Conservation (phyloP, 53 echinoderm and acorn worm genomes). For the Stichopus horrens region DNA sequence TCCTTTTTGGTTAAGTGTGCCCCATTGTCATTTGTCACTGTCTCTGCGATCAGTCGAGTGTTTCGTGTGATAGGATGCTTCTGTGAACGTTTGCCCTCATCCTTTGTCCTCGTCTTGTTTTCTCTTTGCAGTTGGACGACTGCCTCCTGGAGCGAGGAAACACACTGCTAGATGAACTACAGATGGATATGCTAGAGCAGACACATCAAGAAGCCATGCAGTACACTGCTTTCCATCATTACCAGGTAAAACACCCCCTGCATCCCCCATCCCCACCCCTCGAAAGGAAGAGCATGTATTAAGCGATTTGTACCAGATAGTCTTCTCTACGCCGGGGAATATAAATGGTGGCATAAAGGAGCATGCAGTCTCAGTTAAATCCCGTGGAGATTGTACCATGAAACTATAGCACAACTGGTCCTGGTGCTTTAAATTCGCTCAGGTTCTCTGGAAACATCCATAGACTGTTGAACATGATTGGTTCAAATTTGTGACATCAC, state of each 20-base stretch:
- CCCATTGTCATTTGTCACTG: conserved; percentile 12
- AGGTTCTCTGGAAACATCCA: too few species aligned
- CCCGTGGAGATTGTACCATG: too few species aligned
- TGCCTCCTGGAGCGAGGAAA: conserved; percentile 85
- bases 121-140: conserved; percentile 82
- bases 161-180: conserved; percentile 86
- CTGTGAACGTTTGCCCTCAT: background rate
- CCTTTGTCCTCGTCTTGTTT: conserved; percentile 3
- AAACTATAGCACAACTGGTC: too few species aligned
- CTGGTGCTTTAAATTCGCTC: too few species aligned
- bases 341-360: too few species aligned
- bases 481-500: too few species aligned
- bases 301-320: background rate
- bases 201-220: conserved; percentile 99
- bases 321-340: too few species aligned
- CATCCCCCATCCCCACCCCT: background rate
- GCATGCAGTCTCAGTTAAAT: too few species aligned
- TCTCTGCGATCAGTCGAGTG: background rate
- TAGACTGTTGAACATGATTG: too few species aligned
- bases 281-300: background rate
- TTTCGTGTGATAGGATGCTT: conserved; percentile 12
- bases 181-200: conserved; percentile 95
- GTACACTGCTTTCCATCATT: conserved; percentile 89
- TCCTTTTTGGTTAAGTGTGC: background rate
- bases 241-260: conserved; percentile 40